These are phyloP conservation scores for Alaudala cheleensis DNA, from an alignment of 2,113 vertebrate genomes.

Conservation along the genomic window DNA sequence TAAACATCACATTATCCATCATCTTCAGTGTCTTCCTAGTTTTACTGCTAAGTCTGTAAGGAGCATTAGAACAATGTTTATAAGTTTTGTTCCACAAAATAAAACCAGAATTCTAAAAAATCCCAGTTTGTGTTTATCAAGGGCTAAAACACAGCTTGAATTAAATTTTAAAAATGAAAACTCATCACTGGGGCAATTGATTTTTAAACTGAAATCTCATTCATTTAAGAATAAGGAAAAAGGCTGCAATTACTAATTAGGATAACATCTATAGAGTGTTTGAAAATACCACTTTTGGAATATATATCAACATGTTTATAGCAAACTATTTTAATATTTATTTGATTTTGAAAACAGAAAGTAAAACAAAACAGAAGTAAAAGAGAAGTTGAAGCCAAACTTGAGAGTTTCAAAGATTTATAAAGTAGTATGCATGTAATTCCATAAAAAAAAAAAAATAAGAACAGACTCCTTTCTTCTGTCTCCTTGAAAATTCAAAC, in stretches of 20 bases:
- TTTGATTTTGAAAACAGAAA: background rate
- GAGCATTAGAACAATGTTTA: background rate
- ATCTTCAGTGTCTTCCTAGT: background rate
- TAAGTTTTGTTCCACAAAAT: background rate
- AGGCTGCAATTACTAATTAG: background rate
- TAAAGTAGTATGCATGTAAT: background rate
- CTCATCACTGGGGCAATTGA: background rate
- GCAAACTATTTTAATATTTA: background rate
- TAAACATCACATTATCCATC: background rate
- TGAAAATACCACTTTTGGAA: background rate
- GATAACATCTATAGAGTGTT: background rate
- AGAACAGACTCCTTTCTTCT: background rate
- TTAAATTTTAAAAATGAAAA: background rate
- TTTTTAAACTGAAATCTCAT: background rate
- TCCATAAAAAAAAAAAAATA: background rate
- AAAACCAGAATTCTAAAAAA: background rate
- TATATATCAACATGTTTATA: background rate
- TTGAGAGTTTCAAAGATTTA: background rate
- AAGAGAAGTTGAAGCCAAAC: background rate
- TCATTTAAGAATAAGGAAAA: background rate
- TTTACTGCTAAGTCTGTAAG: background rate
- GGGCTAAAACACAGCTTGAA: background rate
- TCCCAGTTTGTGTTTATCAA: fast-evolving
- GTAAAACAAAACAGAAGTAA: background rate
- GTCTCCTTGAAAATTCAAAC: background rate